Evolutionary conservation across 2,888 invertebrate genomes (phyloP), one percentile per base, ranked within the genome.

Genomic region (Malthinus seriepunctatus): DNA sequence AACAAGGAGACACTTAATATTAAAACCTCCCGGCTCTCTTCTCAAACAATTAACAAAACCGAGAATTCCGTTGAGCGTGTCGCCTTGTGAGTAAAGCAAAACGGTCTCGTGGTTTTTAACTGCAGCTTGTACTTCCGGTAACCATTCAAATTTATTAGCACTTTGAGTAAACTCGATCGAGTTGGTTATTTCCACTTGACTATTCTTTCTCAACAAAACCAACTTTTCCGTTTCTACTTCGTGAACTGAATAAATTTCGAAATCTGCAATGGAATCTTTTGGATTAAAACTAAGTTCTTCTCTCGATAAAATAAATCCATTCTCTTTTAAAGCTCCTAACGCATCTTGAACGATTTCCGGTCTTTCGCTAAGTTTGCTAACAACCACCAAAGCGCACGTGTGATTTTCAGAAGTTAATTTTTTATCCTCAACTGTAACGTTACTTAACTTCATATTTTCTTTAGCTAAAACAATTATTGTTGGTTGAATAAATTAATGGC

Each of bases 11-110:
- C 86, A 86, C 50, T 82, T 81, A 1, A 86, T 79, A 1, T 84
- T 74, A 64, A 85, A 75, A 2, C 77, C 75, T 46, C 83, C 83
- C 1, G 84, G 82, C 72, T 96, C 95, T 68, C 84, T 88, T 57
- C 90, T 83, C 31, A 97, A 76, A 76, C 96, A 96, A 69, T 95
- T 95, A 0, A 92, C 86, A 51, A 97, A 79, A 10, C 97, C 98
- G 69, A 89, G 75, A 0, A 96, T 81, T 9, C 98, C 98, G 73
- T 84, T 91, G 6, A 86, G 79, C 1, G 82, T 81, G 53, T 89
- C 86, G 63, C 86, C 84, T 74, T 88, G 85, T 1, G 86, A 81
- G 47, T 66, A 71, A 11, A 90, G 85, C 0, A 95, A 73, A 1
- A 90, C 79, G 23, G 67, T 62, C 10, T 58, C 38, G 54, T 70